Evolutionary conservation across 92 coral and sea anemone genomes (phyloP), one percentile per base, ranked within the genome.

Genomic region (Hydrozoanthus gracilis): DNA sequence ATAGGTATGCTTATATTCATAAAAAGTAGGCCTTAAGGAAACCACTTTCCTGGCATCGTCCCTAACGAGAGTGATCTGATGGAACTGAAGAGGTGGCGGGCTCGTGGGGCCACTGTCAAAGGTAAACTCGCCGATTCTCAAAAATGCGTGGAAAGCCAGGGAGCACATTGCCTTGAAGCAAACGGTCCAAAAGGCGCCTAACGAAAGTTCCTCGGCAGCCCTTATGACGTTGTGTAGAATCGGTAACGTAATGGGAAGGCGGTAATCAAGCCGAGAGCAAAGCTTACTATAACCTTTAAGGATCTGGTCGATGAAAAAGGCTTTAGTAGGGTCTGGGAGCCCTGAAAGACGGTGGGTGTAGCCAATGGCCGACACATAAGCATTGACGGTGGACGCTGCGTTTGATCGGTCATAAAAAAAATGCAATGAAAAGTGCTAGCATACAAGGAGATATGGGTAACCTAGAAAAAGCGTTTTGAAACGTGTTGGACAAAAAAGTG

Each of bases 341-440:
- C 83, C 82, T 45, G 45, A 51, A 5, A 87, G 84, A 20, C 82
- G 70, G 66, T 92, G 95, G 3, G 73, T 76, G 55, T 92, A 92
- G 13, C 95, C 90, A 3, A 89, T 54, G 17, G 91, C 87, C 3
- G 91, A 84, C 4, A 88, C 51, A 64, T 88, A 88, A 1, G 89
- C 83, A 48, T 74, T 73, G 2, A 83, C 95, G 7, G 91, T 92
- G 17, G 91, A 87, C 6, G 93, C 83, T 3, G 92, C 91, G 71
- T 92, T 89, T 39, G 55, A 6, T 6, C 79, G 68, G 5, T 92
- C 60, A 72, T 54, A 89, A 88, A 89, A n/a, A 54, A 79, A 87
- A 92, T 13, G 91, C 92, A 13, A 90, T 90, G 76, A 92, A 92
- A 3, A 90, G 51, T 1, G 91, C 93, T 47, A 92, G 48, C 9